These are phyloP conservation scores for Dasypus novemcinctus DNA, from an alignment of 2,113 vertebrate species.

Conservation along the genomic window DNA sequence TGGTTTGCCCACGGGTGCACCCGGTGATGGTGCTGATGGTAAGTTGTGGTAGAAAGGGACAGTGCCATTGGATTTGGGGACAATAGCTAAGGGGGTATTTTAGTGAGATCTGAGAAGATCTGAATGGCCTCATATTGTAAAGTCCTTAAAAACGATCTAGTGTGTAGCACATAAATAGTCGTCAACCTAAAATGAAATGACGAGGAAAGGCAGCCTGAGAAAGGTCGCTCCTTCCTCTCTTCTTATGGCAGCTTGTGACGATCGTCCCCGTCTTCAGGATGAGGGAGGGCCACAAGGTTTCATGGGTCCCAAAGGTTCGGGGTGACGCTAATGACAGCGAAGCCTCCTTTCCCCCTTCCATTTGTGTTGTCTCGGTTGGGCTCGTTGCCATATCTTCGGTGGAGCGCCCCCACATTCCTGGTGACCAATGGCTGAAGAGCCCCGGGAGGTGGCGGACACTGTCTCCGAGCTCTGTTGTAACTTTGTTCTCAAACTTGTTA, in stretches of 20 bases:
- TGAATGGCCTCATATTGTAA: not conserved
- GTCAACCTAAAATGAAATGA: not conserved
- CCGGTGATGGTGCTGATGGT: rapidly evolving
- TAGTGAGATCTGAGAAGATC: not conserved
- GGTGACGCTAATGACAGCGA: not conserved
- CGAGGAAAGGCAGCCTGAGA: not conserved
- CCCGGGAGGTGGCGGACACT: not conserved
- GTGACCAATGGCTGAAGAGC: not conserved
- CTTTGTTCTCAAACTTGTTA: not conserved
- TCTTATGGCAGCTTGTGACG: not conserved
- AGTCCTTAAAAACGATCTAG: not conserved
- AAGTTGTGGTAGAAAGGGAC: not conserved
- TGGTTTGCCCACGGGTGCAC: not conserved
- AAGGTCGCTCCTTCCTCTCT: not conserved
- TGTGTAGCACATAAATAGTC: not conserved
- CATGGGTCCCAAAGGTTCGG: not conserved
- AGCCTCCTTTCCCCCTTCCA: not conserved
- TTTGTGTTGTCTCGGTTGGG: not conserved
- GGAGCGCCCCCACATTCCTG: not conserved
- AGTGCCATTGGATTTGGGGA: not conserved
- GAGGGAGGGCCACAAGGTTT: not conserved
- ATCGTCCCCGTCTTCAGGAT: not conserved
- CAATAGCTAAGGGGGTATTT: not conserved
- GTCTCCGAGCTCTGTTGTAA: not conserved
- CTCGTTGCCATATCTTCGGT: not conserved